Conservation (phyloP, 2,113 vertebrate genomes). For the Nansenia antarctica region DNA sequence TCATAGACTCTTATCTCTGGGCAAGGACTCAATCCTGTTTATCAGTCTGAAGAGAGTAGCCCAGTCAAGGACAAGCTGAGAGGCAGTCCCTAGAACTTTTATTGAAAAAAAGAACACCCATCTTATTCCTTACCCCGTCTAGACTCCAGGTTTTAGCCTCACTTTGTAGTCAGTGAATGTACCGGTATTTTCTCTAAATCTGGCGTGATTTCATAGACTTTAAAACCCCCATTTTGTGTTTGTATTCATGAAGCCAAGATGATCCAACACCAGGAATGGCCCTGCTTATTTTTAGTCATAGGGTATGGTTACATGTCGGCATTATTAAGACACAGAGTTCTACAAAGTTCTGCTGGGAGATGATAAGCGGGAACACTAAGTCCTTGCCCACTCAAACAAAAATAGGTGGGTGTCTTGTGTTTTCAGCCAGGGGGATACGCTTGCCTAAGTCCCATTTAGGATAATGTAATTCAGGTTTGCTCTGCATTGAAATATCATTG, state of each 20-base stretch:
- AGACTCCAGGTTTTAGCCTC: neutral
- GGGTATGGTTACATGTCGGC: slow-evolving; percentile 15
- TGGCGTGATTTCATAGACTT: neutral
- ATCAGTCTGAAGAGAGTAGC: neutral
- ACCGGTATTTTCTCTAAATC: neutral
- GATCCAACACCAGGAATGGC: neutral
- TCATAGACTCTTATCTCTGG: neutral
- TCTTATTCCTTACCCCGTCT: neutral
- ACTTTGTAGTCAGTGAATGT: neutral
- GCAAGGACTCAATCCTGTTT: neutral
- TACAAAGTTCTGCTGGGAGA: slow-evolving; percentile 23
- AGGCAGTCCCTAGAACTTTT: neutral
- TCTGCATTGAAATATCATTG: slow-evolving; percentile 33
- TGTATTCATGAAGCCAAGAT: neutral
- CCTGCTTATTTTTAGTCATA: slow-evolving; percentile 14
- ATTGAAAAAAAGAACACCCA: neutral
- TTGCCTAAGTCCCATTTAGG: slow-evolving; percentile 43
- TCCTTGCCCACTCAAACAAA: slow-evolving; percentile 9
- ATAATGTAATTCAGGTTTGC: slow-evolving; percentile 42
- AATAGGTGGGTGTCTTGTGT: slow-evolving; percentile 17
- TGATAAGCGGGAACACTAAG: slow-evolving; percentile 36
- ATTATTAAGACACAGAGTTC: slow-evolving; percentile 6
- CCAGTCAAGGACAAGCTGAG: neutral
- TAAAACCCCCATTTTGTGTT: neutral
- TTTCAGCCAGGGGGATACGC: slow-evolving; percentile 37